Percentiles rank a stretch among this genome's conserved stretches.
Conservation (phyloP, 1,140 invertebrate species). For the Drosophila littoralis region DNA sequence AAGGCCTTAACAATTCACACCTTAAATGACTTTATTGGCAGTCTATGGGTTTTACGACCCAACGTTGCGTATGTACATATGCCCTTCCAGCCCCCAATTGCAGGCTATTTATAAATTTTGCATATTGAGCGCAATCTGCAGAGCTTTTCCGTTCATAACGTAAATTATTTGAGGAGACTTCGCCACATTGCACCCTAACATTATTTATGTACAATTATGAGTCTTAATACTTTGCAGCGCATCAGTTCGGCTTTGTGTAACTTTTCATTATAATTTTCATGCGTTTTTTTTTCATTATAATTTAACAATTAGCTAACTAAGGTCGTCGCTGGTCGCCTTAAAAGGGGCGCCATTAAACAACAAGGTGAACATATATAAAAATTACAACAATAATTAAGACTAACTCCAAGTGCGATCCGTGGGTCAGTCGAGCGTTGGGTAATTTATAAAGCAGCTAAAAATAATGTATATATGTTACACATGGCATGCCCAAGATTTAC, state of each 20-base stretch:
- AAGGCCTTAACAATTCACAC: neutral
- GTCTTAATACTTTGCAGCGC: conserved; percentile 6
- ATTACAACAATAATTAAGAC: conserved; percentile 6
- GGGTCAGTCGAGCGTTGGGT: conserved; percentile 27
- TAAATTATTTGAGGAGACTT: conserved; percentile 40
- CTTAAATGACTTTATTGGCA: neutral
- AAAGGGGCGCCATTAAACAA: conserved; percentile 22
- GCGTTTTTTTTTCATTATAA: conserved; percentile 16
- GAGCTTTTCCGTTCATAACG: conserved; percentile 37
- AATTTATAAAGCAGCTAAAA: conserved; percentile 14
- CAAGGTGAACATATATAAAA: conserved; percentile 20
- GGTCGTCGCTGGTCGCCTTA: conserved; percentile 23
- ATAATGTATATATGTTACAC: neutral
- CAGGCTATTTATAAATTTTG: conserved; percentile 17
- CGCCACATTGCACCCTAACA: conserved; percentile 40
- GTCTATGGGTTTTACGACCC: neutral
- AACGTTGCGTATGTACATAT: neutral
- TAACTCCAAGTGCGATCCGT: conserved; percentile 12
- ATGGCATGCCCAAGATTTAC: neutral
- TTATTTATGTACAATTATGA: conserved; percentile 41
- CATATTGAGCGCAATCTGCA: conserved; percentile 11
- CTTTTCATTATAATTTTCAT: neutral
- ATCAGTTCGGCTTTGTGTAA: no score
- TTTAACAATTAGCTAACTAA: conserved; percentile 51
- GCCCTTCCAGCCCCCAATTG: neutral